These are phyloP conservation scores for Bellardia bayeri DNA, from an alignment of 2,888 invertebrate species.

Conservation along the genomic window DNA sequence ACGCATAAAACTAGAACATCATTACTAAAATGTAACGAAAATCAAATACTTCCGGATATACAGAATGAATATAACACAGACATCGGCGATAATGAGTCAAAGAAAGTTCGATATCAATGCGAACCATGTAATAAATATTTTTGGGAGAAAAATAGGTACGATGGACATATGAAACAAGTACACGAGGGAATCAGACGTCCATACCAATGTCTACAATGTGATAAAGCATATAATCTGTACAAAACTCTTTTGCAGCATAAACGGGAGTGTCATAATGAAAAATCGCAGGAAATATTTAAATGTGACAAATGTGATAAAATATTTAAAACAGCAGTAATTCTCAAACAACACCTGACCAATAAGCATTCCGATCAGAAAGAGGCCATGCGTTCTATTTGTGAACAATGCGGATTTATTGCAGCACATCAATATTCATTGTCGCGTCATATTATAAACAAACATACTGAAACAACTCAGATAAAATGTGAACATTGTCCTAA, in stretches of 20 bases:
- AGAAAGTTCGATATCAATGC: slow-evolving; percentile 62
- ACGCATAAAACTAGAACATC: slow-evolving; percentile 26
- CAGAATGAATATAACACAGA: not conserved
- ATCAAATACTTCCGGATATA: not conserved
- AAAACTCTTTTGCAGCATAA: slow-evolving; percentile 67
- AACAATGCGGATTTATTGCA: slow-evolving; percentile 70
- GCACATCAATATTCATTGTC: slow-evolving; percentile 59
- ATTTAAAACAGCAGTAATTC: slow-evolving; percentile 65
- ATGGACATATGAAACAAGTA: slow-evolving; percentile 64
- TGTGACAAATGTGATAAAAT: slow-evolving; percentile 63
- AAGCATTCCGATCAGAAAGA: slow-evolving; percentile 60
- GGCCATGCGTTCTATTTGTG: slow-evolving; percentile 64
- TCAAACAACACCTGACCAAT: slow-evolving; percentile 63
- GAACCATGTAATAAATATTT: slow-evolving; percentile 67
- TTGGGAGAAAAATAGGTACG: slow-evolving; percentile 62
- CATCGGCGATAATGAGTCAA: not conserved
- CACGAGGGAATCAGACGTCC: slow-evolving; percentile 63
- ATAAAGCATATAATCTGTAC: slow-evolving; percentile 65
- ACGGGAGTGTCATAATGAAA: slow-evolving; percentile 52
- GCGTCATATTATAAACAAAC: slow-evolving; percentile 67
- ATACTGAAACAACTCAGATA: slow-evolving; percentile 58
- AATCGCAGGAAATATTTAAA: slow-evolving; percentile 26
- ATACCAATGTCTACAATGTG: slow-evolving; percentile 65
- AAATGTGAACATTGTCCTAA: slow-evolving; percentile 72
- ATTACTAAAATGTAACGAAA: not conserved